phyloP scores from a whole-genome alignment of 2,888 invertebrate species.

The Microchrysa polita region DNA sequence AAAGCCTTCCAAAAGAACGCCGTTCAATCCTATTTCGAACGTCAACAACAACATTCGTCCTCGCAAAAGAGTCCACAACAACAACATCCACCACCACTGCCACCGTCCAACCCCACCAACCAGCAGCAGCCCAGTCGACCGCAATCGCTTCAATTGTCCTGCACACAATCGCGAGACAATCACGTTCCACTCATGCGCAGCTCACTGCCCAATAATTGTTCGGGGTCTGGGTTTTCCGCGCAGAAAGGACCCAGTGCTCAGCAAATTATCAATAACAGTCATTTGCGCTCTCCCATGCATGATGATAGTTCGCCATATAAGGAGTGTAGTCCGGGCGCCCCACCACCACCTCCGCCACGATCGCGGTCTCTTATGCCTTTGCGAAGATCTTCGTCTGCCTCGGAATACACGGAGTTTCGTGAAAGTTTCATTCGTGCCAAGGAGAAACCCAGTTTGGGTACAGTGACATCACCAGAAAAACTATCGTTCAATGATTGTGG shows the following conservation, averaged over 20 bases:
- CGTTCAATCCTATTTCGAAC: conserved; percentile 80
- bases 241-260: conserved; percentile 42
- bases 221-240: background rate
- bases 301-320: conserved; percentile 40
- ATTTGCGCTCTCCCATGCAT: conserved; percentile 33
- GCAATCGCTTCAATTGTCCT: conserved; percentile 58
- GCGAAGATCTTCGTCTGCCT: conserved; percentile 73
- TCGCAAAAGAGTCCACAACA: conserved; percentile 51
- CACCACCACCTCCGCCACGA: conserved; percentile 63
- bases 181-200: conserved; percentile 56
- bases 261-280: conserved; percentile 42
- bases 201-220: conserved; percentile 58
- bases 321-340: conserved; percentile 49
- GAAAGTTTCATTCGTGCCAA: conserved; percentile 57
- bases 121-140: conserved; percentile 57
- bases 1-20: conserved; percentile 87
- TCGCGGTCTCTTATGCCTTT: conserved; percentile 61
- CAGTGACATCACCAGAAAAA: conserved; percentile 61
- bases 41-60: conserved; percentile 68
- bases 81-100: conserved; percentile 15
- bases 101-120: conserved; percentile 1
- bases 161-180: conserved; percentile 52
- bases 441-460: conserved; percentile 39
- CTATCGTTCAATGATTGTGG: conserved; percentile 63
- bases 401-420: conserved; percentile 70